Base-by-base conservation (phyloP, 2,888 invertebrate species). In the Ornithoptera priamus region DNA sequence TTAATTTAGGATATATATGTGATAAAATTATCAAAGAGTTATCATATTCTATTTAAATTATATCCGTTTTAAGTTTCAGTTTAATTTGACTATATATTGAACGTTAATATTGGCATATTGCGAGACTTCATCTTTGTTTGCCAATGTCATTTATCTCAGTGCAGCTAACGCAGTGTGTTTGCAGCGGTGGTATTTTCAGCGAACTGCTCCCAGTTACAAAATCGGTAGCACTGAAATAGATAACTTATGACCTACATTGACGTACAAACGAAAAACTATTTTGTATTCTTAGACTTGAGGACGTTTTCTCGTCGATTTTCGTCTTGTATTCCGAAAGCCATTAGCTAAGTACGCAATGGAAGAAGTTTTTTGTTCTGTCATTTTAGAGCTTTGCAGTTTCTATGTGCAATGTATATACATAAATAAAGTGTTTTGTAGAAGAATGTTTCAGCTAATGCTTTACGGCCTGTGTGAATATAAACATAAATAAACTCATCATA, bases 171-270 rank as follows among this genome's bases (percentile, higher is more conserved):
- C 91, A 92, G 81, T 77, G 84, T 10, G 57, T 22, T 58, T 92
- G 92, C 91, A 91, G 79, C 80, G 77, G 77, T 74, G 80, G 77
- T 89, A 91, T 90, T 90, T 91, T 86, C 78, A 85, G 85, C 85
- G 81, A 81, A 81, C 85, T 77, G 73, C 85, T 85, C 80, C 84
- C 84, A 81, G 83, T 85, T 84, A 86, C 85, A 78, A 80, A 85
- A 83, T 79, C 80, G 79, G 77, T 83, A 80, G 81, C 81, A 81
- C 86, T 78, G 78, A 90, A 92, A 92, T 92, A 92, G 87, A 85
- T 76, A 78, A 81, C 76, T 77, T 78, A 78, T 90, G 92, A 90
- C 92, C 92, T 81, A 92, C 78, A 88, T 91, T 81, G 80, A 72
- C 68, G 68, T 75, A 69, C 77, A 79, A 68, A 72, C 74, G 30